Evolutionary conservation across 2,888 invertebrate genomes (phyloP), one percentile per base, ranked within the genome.

Genomic region (Dyspetes luteomarginatus): DNA sequence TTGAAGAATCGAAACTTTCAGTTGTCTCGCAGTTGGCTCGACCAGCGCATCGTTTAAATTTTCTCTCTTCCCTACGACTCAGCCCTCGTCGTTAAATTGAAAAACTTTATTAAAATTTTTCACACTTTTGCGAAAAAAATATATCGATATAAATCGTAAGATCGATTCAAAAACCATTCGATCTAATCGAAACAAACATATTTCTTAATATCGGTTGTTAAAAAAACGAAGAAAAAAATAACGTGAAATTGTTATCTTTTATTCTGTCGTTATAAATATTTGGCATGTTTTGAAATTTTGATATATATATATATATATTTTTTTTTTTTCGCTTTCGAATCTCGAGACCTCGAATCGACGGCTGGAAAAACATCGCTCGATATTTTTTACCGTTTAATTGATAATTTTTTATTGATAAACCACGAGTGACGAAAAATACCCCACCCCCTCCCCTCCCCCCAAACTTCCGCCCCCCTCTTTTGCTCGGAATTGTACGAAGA

Each of bases 21-120:
- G 81, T 81, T 62, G 68, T 77, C 48, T 69, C 58, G 41, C 56
- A 73, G 73, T 73, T 68, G 73, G 77, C 77, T 68, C 72, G 64
- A 43, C 68, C 22, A 50, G 30, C 62, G 26, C 76, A 73, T 77
- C 81, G 81, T 81, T 41, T 24, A 56, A 60, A 65, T 58, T 19
- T 7, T 65, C 65, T 67, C 41, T 60, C 3, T 45, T 28, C n/a
- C n/a, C n/a, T n/a, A n/a, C 36, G 36, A 1, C 36, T 2, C 12
- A 12, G 12, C 36, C 9, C 36, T 12, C 7, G 12, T 36, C 12
- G 9, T 36, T 36, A 19, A 1, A n/a, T 2, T 9, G 68, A 48
- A n/a, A n/a, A 62, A 76, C 55, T 19, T 69, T 55, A 45, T 45
- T 26, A 17, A 62, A 41, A 24, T 64, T 52, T 28, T 71, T 58